Conservation (phyloP, 2,113 vertebrate genomes). For the Paratilapia polleni region DNA sequence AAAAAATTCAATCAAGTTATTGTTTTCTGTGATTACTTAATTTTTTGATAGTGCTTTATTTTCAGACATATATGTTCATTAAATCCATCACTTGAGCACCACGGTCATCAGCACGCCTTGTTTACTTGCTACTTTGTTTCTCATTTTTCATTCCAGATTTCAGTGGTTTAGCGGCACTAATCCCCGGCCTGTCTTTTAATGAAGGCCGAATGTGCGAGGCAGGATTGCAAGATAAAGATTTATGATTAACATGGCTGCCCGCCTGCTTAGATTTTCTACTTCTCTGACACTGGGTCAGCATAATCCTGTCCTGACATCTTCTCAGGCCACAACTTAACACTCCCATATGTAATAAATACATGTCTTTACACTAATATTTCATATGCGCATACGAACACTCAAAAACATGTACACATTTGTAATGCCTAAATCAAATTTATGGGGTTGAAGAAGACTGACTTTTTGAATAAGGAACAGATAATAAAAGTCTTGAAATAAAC, state of each 20-base stretch:
- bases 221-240: slow-evolving; percentile 80
- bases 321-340: slow-evolving; percentile 13
- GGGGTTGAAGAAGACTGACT: not conserved
- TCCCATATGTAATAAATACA: slow-evolving; percentile 14
- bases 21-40: not conserved
- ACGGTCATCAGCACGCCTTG: slow-evolving; percentile 35
- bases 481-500: not conserved
- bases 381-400: not conserved
- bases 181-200: slow-evolving; percentile 74
- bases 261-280: slow-evolving; percentile 60
- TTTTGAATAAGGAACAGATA: not conserved
- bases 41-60: not conserved
- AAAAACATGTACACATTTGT: not conserved
- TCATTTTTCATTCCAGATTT: slow-evolving; percentile 47
- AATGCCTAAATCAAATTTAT: not conserved
- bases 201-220: slow-evolving; percentile 67
- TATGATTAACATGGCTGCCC: slow-evolving; percentile 78
- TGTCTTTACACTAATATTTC: slow-evolving; percentile 21
- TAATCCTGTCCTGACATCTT: slow-evolving; percentile 69
- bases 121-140: slow-evolving; percentile 29
- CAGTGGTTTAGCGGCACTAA: slow-evolving; percentile 70
- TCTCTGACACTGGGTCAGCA: slow-evolving; percentile 53
- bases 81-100: not conserved
- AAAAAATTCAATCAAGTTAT: not conserved
- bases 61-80: not conserved